Base-by-base conservation (phyloP, 2,888 invertebrate genomes). In the Microplitis deprimator region DNA sequence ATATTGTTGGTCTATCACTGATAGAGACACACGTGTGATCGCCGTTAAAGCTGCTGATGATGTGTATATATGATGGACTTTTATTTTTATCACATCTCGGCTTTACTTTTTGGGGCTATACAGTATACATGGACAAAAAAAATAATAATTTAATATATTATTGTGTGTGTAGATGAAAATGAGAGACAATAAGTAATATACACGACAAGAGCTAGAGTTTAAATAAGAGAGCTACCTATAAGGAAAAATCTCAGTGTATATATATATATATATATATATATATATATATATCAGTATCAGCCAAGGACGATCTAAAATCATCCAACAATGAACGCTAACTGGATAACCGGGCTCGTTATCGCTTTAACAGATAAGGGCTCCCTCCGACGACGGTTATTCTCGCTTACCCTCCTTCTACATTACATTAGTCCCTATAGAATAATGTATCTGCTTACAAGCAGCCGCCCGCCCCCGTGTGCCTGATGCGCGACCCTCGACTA, bases 321-420 rank as follows among this genome's bases (percentile, higher is more conserved):
- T 87, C 84, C 86, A 84, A 87, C 87, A 87, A 87, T 87, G 84
- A 86, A 83, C 87, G 88, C 89, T 89, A 89, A 89, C 89, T 89
- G 89, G 89, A 89, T 89, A 89, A 88, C 88, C 67, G 67, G 67
- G 67, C 76, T 76, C 82, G 83, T 86, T 87, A 87, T 87, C 87
- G 82, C 77, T 39, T 68, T 76, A 73, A 73, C 61, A 84, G 87
- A 86, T 87, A 86, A 87, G 71, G 65, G 77, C 79, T 79, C 73
- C 73, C 77, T 81, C 76, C 77, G 79, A 78, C 78, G 79, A 74
- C 50, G 81, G 76, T 76, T 61, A 72, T 70, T 70, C 70, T 70
- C 29, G 17, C 70, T 67, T 60, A 70, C 74, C 76, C 80, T 82
- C 82, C 85, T 85, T 83, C 85, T 84, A 85, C 86, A 87, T 88